Evolutionary conservation across 1,140 invertebrate genomes (phyloP).

Genomic region (Zaprionus ghesquierei): DNA sequence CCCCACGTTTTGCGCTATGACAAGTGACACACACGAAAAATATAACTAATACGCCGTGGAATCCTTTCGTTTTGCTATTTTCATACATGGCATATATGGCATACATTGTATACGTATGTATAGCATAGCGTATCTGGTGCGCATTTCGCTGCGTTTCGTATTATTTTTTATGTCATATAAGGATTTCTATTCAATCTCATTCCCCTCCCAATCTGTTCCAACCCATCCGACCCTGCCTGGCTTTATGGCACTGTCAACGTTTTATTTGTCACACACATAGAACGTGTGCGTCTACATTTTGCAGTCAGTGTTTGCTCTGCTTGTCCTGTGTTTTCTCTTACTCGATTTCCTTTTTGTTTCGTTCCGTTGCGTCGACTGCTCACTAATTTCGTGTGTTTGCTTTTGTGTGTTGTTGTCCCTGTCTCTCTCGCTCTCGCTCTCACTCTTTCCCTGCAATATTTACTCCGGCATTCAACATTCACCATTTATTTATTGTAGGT

Average conservation of each 20-base stretch:
- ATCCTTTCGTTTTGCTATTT: constrained; percentile 58
- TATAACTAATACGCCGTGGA: constrained; percentile 65
- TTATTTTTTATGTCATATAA: constrained; percentile 65
- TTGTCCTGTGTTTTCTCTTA: constrained; percentile 11
- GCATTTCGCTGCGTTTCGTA: constrained; percentile 51
- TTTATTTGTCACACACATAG: constrained; percentile 51
- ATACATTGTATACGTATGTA: constrained; percentile 6
- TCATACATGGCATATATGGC: constrained; percentile 20
- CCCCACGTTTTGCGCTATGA: constrained; percentile 33
- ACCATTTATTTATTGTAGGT: constrained; percentile 73
- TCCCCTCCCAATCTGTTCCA: constrained; percentile 53
- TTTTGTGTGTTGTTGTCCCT: background rate
- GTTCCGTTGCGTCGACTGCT: background rate
- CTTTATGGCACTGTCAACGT: constrained; percentile 68
- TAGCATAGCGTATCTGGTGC: constrained; percentile 1
- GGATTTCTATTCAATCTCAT: constrained; percentile 72
- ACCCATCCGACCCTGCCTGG: background rate
- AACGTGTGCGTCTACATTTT: constrained; percentile 6
- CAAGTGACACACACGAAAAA: constrained; percentile 35
- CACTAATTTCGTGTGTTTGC: constrained; percentile 45
- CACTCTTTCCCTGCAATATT: constrained; percentile 50
- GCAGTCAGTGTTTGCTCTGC: constrained; percentile 15
- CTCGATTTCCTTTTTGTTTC: background rate
- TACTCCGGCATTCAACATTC: constrained; percentile 24
- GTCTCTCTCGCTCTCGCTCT: background rate